Evolutionary conservation across 1,140 invertebrate genomes (phyloP).

Genomic region (Linepithema humile): DNA sequence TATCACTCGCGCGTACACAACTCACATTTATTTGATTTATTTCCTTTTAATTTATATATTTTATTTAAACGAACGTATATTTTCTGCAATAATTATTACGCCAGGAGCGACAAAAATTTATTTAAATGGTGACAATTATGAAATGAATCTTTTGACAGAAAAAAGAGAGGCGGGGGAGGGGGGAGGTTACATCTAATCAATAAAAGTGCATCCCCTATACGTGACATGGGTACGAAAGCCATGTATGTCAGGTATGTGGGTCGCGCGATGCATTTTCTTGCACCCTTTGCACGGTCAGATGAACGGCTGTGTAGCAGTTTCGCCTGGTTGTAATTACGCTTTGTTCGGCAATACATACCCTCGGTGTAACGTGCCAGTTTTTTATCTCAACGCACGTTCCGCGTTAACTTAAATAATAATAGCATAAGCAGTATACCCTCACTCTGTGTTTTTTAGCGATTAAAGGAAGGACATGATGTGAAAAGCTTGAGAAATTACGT

Average conservation of each 20-base stretch:
- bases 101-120: not conserved
- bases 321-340: slow-evolving; percentile 12
- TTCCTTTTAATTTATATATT: not conserved
- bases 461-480: not conserved
- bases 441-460: not conserved
- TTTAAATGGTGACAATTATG: not conserved
- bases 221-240: slow-evolving; percentile 23
- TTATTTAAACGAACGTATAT: not conserved
- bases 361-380: not conserved
- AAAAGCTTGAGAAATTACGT: not conserved
- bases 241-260: slow-evolving; percentile 39
- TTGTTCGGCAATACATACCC: not conserved
- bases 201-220: slow-evolving; percentile 21
- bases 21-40: too few relatives aligned
- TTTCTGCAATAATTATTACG: not conserved
- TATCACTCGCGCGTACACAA: too few relatives aligned
- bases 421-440: not conserved
- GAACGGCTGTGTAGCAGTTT: slow-evolving; percentile 13
- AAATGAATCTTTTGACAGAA: slow-evolving; percentile 6
- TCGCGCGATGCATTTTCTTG: slow-evolving; percentile 41
- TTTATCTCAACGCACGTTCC: not conserved
- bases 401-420: slow-evolving; percentile 13
- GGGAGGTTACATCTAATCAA: slow-evolving; percentile 33
- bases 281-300: slow-evolving; percentile 13
- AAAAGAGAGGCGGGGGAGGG: not conserved